Evolutionary conservation across 92 coral and sea anemone species (phyloP), one percentile per base, ranked within the genome.

Genomic region (Umimayanthus chanpuru): DNA sequence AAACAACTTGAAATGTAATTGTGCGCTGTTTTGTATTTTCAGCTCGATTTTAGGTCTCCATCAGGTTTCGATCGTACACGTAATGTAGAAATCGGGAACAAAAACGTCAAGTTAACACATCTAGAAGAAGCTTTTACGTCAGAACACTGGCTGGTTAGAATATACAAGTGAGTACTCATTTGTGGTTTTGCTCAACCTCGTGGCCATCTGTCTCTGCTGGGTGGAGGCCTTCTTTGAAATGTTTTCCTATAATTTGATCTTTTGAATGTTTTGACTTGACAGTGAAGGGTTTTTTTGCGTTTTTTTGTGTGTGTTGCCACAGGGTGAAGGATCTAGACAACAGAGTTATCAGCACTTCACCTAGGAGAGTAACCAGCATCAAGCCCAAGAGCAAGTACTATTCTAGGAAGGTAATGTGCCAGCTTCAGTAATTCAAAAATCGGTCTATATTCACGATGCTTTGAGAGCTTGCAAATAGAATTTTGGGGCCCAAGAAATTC

Each of bases 111-210:
- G 81, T 81, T 97, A 89, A 94, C 93, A 25, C 96, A 97, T 88
- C 80, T 97, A 92, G 99, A 97, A 38, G 99, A 97, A 92, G 99
- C 96, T 47, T 97, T 97, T 86, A 97, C 99, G 71, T 94, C 99
- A 41, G 99, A 97, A 77, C 99, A 97, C 65, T 97, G 99, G 99
- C 96, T 97, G 50, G 99, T 97, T 84, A 92, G 99, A 92, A 97
- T 97, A 86, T 97, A 97, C 98, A 97, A 93, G 99, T 97, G 85
- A 91, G 93, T 86, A 23, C 32, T 36, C 30, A 50, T 68, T 20
- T 55, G 9, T 49, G 21, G n/a, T 21, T 28, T 16, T 23, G 26
- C 56, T 56, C 74, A 87, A 41, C 8, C 44, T 16, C 77, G 39
- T 39, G 8, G 75, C 71, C 68, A 68, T 21, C 40, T 26, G 28